These are phyloP conservation scores for Morus bassanus DNA, from an alignment of 2,797 vertebrate species.

Conservation along the genomic window DNA sequence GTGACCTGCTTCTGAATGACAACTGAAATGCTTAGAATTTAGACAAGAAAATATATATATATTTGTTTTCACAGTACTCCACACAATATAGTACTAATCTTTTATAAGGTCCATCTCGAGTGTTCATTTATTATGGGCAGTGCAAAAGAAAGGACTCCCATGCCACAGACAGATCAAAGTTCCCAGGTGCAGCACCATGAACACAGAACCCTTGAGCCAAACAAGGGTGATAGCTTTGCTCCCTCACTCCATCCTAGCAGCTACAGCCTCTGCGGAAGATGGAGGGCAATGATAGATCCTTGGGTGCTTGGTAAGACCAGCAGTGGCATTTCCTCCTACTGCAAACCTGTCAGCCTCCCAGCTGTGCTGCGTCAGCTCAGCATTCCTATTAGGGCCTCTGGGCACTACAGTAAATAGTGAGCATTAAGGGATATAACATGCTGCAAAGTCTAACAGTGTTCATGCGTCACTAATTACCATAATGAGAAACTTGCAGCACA, in stretches of 20 bases:
- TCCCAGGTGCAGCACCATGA: background rate
- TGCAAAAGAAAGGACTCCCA: background rate
- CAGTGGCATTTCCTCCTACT: background rate
- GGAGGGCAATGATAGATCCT: background rate
- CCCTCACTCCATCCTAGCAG: background rate
- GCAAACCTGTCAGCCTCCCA: background rate
- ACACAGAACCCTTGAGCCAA: background rate
- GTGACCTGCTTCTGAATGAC: conserved; percentile 38
- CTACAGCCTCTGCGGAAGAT: background rate
- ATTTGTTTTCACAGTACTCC: background rate
- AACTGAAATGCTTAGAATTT: conserved; percentile 9
- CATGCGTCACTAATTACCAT: conserved; percentile 47
- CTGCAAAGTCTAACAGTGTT: conserved; percentile 29
- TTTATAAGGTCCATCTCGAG: background rate
- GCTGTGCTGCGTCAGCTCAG: background rate
- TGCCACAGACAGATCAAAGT: background rate
- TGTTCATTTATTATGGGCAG: background rate
- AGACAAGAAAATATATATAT: background rate
- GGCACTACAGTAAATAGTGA: conserved; percentile 5
- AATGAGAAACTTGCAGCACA: conserved; percentile 16
- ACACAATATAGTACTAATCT: background rate
- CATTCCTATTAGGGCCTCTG: background rate
- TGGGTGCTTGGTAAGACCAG: background rate
- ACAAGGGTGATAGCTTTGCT: background rate
- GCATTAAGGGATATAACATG: conserved; percentile 15